phyloP scores from a whole-genome alignment of 2,113 vertebrate species.

The Heterochromis multidens region DNA sequence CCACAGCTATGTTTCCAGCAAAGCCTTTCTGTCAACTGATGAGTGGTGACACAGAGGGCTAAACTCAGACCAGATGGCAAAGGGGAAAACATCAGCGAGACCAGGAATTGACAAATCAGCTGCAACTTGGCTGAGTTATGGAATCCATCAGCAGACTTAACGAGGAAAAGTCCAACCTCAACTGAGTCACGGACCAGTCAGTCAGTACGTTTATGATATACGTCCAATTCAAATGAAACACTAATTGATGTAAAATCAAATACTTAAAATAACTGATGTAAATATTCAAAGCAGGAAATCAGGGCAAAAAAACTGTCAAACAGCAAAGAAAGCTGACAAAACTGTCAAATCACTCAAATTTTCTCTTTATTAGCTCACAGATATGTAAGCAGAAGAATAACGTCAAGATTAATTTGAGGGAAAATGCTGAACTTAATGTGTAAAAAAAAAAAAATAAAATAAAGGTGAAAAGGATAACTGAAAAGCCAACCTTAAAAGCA shows the following conservation, averaged over 20 bases:
- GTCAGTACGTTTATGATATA: slow-evolving; percentile 6
- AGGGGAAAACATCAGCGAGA: slow-evolving; percentile 12
- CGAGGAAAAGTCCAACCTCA: slow-evolving; percentile 19
- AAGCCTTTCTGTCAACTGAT: slow-evolving; percentile 22
- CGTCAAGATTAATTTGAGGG: neutral
- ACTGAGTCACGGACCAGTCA: neutral
- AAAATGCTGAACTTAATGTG: neutral
- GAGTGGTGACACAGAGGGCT: slow-evolving; percentile 38
- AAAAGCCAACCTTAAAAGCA: neutral
- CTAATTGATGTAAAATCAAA: neutral
- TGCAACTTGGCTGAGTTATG: slow-evolving; percentile 40
- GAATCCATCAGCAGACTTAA: slow-evolving; percentile 34
- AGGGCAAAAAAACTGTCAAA: neutral
- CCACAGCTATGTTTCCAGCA: slow-evolving; percentile 42
- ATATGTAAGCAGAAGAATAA: too few species aligned
- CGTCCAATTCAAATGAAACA: neutral
- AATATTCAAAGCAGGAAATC: neutral
- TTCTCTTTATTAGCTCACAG: neutral
- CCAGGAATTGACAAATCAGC: slow-evolving; percentile 49
- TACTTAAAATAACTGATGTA: too few species aligned
- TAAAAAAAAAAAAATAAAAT: neutral
- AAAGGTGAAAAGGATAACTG: neutral
- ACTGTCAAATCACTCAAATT: neutral
- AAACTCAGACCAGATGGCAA: slow-evolving; percentile 62
- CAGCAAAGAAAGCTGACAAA: neutral